Percentiles rank a stretch among this genome's conserved stretches.
phyloP scores from a whole-genome alignment of 2,113 vertebrate genomes.

The Oophaga pumilio region DNA sequence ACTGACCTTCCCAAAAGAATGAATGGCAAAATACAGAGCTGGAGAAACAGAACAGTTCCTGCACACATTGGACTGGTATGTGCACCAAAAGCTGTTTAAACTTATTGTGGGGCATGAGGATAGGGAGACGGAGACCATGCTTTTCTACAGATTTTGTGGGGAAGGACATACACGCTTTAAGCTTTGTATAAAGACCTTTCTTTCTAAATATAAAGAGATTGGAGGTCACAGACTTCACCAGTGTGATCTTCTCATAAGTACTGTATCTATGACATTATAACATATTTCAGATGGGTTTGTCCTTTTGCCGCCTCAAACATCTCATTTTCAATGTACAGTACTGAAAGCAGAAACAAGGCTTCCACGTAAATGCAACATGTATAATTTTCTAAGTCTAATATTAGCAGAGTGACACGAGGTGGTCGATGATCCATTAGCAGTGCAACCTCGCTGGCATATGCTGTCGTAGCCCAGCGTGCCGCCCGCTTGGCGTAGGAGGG shows the following conservation, averaged over 20 bases:
- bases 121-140: too few relatives aligned
- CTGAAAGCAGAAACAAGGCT: background rate
- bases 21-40: too few relatives aligned
- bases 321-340: constrained; percentile 7
- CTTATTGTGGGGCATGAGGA: too few relatives aligned
- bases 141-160: too few relatives aligned
- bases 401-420: constrained; percentile 23
- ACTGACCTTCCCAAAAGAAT: too few relatives aligned
- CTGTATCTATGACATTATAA: background rate
- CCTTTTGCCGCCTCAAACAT: background rate
- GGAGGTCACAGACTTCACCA: background rate
- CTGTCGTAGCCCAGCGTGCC: constrained; percentile 12
- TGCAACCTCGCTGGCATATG: constrained; percentile 2
- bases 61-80: too few relatives aligned
- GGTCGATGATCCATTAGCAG: constrained; percentile 4
- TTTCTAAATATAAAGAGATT: background rate
- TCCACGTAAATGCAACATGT: background rate
- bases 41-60: too few relatives aligned
- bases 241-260: background rate
- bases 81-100: too few relatives aligned
- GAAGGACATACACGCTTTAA: too few relatives aligned
- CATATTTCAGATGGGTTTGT: background rate
- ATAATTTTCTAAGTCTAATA: constrained; percentile 28
- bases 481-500: constrained; percentile 36
- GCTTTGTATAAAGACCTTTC: background rate